Base-by-base conservation (phyloP, 2,888 invertebrate species). In the Eudemis profundana region DNA sequence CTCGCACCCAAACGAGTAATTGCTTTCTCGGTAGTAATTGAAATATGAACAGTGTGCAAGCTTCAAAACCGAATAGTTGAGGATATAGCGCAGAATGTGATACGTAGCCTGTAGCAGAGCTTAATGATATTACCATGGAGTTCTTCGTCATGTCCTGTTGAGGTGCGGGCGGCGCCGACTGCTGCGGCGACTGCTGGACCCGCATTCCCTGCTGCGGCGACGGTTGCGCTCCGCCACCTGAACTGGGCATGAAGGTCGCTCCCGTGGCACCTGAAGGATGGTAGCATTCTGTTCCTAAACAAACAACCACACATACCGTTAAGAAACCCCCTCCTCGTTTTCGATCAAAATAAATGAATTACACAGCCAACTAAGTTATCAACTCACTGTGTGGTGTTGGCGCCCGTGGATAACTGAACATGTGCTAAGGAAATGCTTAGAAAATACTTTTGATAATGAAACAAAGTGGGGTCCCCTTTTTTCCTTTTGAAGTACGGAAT, bases 331-430 rank as follows among this genome's bases (percentile, higher is more conserved):
- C n/a, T 1, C 47, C 1, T 23, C 12, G 4, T 17, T 12, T 17
- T 15, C 4, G 4, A 27, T n/a, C 2, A 1, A 8, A 44, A 38
- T 1, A 15, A n/a, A 12, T 17, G 27, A 23, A 47, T 2, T 17
- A 27, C n/a, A n/a, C n/a, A n/a, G n/a, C n/a, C n/a, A n/a, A n/a
- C 15, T 21, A 54, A 50, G 10, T 15, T 3, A 17, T 47, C 12
- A 73, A 91, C 91, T 92, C 80, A 92, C 90, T 88, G 77, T 91
- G 91, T 82, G 91, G 91, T 85, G 91, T 92, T 70, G 91, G 87
- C 73, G 90, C 90, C 85, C 90, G 85, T 79, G 90, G 90, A 86
- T 92, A 91, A 82, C 91, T 92, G 90, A 70, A 44, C 44, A 36
- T 68, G 69, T 68, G 85, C 82, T 91, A 87, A 91, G 89, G 85